phyloP scores from a whole-genome alignment of 2,888 invertebrate genomes.

The Pemphredon lugubris region DNA sequence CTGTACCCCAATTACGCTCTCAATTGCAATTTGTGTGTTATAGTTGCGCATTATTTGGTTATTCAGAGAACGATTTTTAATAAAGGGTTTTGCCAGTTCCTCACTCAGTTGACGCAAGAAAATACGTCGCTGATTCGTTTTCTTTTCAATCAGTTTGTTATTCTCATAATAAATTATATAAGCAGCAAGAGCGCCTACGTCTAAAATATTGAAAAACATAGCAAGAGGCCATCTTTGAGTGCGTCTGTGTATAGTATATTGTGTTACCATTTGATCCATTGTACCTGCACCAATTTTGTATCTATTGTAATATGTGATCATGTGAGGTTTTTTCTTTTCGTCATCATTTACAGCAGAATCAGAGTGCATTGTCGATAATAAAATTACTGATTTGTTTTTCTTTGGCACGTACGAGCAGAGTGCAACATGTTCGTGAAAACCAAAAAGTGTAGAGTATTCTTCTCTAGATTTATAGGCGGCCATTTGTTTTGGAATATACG shows the following conservation, averaged over 20 bases:
- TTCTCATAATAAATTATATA: constrained; percentile 54
- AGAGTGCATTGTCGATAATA: constrained; percentile 50
- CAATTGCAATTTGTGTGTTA: constrained; percentile 38
- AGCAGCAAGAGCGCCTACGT: constrained; percentile 43
- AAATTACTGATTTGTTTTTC: constrained; percentile 57
- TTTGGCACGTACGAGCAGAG: constrained; percentile 61
- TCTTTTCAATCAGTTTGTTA: constrained; percentile 52
- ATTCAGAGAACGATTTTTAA: constrained; percentile 51
- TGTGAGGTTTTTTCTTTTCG: constrained; percentile 9
- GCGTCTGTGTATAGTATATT: constrained; percentile 52
- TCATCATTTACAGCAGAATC: constrained; percentile 8
- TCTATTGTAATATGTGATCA: constrained; percentile 49
- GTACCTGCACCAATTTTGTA: constrained; percentile 55
- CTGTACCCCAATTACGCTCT: constrained; percentile 20
- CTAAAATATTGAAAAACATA: constrained; percentile 52
- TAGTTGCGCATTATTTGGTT: constrained; percentile 32
- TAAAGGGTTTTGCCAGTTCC: constrained; percentile 48
- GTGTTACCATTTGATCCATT: constrained; percentile 51
- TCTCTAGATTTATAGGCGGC: constrained; percentile 30
- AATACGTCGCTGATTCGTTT: constrained; percentile 44
- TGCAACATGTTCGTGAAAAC: constrained; percentile 60
- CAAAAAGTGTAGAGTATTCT: constrained; percentile 43
- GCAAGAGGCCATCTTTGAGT: constrained; percentile 52
- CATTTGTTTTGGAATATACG: constrained; percentile 55
- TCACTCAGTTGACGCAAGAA: constrained; percentile 47